A percentile compares a stretch with the other conserved stretches of the same genome.
Conservation (phyloP, 2,888 invertebrate species). For the Conus canariensis region DNA sequence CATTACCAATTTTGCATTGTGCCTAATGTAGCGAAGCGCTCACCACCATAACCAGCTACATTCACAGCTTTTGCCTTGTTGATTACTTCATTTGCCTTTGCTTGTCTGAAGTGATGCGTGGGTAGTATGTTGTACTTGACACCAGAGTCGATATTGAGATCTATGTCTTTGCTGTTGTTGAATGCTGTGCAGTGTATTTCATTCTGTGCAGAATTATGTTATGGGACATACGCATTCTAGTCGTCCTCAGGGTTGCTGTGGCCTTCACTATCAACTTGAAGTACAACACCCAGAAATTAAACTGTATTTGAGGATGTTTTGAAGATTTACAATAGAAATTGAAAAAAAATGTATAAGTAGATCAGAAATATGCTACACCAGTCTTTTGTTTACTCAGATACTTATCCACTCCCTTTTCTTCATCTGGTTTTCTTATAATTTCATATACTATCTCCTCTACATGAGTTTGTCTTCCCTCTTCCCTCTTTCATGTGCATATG, state of each 20-base stretch:
- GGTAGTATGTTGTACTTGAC: neutral
- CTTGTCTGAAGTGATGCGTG: neutral
- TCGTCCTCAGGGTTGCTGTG: neutral
- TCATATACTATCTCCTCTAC: too few relatives aligned
- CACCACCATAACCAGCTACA: neutral
- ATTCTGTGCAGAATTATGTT: neutral
- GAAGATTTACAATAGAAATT: too few relatives aligned
- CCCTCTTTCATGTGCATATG: too few relatives aligned
- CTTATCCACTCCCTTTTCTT: too few relatives aligned
- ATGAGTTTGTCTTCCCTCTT: too few relatives aligned
- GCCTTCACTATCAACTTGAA: too few relatives aligned
- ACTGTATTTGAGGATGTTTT: too few relatives aligned
- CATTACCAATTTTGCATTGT: neutral
- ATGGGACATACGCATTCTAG: neutral
- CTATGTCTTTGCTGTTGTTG: neutral
- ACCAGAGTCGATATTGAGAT: neutral
- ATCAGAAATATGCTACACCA: too few relatives aligned
- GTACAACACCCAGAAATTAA: too few relatives aligned
- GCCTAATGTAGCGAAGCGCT: neutral
- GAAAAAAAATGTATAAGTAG: too few relatives aligned
- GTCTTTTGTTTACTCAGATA: too few relatives aligned
- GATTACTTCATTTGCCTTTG: neutral
- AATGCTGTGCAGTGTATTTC: neutral
- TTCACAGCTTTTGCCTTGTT: slow-evolving; percentile 11
- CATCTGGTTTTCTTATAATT: too few relatives aligned